Percentiles rank a stretch among this genome's conserved stretches.
phyloP scores from a whole-genome alignment of 2,113 vertebrate genomes.

The Vimba vimba region DNA sequence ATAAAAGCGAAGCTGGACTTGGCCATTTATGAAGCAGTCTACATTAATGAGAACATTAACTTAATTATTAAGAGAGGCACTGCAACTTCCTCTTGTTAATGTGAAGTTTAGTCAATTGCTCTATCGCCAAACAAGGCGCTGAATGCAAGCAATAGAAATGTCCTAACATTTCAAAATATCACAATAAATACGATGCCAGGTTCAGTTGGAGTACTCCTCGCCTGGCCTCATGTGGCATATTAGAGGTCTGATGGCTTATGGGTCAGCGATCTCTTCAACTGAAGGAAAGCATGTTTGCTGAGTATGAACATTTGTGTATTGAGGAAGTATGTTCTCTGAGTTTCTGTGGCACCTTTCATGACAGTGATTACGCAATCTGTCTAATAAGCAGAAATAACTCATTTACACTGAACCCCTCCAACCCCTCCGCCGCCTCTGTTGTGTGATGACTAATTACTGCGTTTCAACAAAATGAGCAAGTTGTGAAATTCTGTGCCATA shows the following conservation, averaged over 20 bases:
- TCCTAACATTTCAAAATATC: not conserved
- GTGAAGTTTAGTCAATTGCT: conserved; percentile 18
- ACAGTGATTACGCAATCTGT: conserved; percentile 62
- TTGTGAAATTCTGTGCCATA: not conserved
- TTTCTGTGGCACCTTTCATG: conserved; percentile 60
- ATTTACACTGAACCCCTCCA: conserved; percentile 42
- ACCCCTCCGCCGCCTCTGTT: conserved; percentile 49
- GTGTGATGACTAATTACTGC: conserved; percentile 67
- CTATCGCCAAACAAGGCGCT: not conserved
- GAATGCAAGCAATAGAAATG: not conserved
- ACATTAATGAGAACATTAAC: conserved; percentile 16
- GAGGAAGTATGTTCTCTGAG: conserved; percentile 2
- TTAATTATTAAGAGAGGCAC: conserved; percentile 7
- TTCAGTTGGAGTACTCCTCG: not conserved
- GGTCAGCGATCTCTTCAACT: not conserved
- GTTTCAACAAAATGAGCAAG: not conserved
- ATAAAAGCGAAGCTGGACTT: not conserved
- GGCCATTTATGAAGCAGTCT: not conserved
- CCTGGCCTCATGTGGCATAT: not conserved
- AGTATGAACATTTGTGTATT: conserved; percentile 10
- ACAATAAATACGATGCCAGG: not conserved
- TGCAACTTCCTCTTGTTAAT: conserved; percentile 15
- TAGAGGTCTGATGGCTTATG: conserved; percentile 8
- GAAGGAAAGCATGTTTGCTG: not conserved
- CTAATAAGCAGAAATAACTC: conserved; percentile 68